phyloP scores from a whole-genome alignment of 92 coral and sea anemone species.

The Diadumene lineata region DNA sequence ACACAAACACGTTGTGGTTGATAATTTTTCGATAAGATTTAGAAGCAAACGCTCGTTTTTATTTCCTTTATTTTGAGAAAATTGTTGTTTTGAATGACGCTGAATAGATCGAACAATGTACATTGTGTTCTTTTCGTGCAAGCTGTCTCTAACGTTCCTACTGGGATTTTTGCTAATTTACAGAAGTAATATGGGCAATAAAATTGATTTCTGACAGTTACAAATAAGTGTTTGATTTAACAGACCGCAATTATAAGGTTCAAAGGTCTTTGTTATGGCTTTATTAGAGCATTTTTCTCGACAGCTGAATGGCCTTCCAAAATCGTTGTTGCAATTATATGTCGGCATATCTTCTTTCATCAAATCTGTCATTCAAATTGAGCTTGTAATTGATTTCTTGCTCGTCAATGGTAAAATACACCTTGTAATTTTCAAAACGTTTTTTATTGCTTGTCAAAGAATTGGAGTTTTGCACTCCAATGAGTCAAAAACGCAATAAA shows the following conservation, averaged over 20 bases:
- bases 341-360: slow-evolving; percentile 21
- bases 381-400: not conserved
- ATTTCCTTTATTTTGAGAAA: not conserved
- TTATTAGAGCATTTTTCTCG: not conserved
- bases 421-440: not conserved
- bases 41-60: no score
- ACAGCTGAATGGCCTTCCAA: not conserved
- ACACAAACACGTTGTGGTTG: no score
- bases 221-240: slow-evolving; percentile 4
- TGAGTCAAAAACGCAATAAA: not conserved
- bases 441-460: not conserved
- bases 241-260: slow-evolving; percentile 8
- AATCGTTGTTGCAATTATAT: slow-evolving; percentile 1
- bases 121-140: not conserved
- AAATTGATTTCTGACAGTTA: not conserved
- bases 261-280: slow-evolving; percentile 19
- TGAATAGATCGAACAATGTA: not conserved
- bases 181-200: not conserved
- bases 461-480: not conserved
- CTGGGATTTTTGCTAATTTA: not conserved
- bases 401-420: not conserved
- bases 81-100: not conserved
- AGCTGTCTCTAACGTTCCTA: not conserved
- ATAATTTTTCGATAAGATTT: no score
- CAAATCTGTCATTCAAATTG: slow-evolving; percentile 11